phyloP scores from a whole-genome alignment of 2,888 invertebrate species.

The Eurytoma californica region DNA sequence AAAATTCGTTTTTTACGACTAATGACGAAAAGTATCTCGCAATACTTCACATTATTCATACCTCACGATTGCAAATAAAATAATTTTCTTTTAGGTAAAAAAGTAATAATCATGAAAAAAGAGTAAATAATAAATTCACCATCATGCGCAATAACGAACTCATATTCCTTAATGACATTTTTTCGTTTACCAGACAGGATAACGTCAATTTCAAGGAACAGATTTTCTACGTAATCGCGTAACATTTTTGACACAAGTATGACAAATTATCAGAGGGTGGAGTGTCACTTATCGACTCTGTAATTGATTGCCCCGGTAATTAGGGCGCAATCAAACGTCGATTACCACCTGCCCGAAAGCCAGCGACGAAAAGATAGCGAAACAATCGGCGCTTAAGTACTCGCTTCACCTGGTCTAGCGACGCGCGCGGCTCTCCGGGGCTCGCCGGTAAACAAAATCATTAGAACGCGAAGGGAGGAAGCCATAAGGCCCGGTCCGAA shows the following conservation, averaged over 20 bases:
- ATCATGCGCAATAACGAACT: too few relatives aligned
- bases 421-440: conserved; percentile 62
- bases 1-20: too few relatives aligned
- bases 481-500: neutral
- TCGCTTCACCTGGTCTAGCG: conserved; percentile 65
- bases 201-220: neutral
- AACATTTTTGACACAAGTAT: conserved; percentile 1
- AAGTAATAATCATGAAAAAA: too few relatives aligned
- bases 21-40: too few relatives aligned
- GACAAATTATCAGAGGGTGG: conserved; percentile 23
- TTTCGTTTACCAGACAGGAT: neutral
- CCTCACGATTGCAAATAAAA: too few relatives aligned
- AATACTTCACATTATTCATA: too few relatives aligned
- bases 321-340: conserved; percentile 46
- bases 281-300: conserved; percentile 29
- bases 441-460: conserved; percentile 69
- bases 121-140: too few relatives aligned
- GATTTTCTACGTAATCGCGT: neutral
- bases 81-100: too few relatives aligned
- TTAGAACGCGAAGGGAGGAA: conserved; percentile 61
- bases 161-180: neutral
- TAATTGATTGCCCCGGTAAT: conserved; percentile 44
- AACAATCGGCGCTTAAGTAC: neutral
- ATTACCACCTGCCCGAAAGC: conserved; percentile 17
- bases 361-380: neutral